phyloP scores from a whole-genome alignment of 2,888 invertebrate species.

The Troglohyphantes excavatus region DNA sequence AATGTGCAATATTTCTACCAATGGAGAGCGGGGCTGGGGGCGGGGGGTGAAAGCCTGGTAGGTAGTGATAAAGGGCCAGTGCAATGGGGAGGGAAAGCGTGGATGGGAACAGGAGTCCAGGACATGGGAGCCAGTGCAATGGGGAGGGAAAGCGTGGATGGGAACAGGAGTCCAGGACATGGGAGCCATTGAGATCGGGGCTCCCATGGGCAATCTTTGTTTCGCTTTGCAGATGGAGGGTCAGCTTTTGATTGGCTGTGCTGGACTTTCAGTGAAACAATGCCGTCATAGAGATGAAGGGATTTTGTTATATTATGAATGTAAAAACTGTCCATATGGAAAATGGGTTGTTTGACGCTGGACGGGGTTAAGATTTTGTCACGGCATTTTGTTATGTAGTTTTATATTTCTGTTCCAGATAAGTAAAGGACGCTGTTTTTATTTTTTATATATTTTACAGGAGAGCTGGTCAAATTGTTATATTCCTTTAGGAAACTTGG shows the following conservation, averaged over 20 bases:
- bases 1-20: constrained; percentile 73
- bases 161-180: not conserved
- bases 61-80: constrained; percentile 74
- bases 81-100: no score
- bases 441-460: no score
- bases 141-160: not conserved
- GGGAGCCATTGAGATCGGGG: not conserved
- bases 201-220: not conserved
- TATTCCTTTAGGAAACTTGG: no score
- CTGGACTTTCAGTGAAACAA: not conserved
- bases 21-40: constrained; percentile 52
- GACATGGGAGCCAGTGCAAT: not conserved
- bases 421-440: no score
- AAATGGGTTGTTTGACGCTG: no score
- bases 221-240: no score
- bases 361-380: no score
- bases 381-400: no score
- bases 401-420: no score
- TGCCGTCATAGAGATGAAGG: not conserved
- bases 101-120: not conserved
- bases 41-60: constrained; percentile 55
- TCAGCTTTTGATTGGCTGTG: constrained; percentile 1
- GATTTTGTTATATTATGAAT: not conserved
- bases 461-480: no score
- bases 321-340: no score